Evolutionary conservation across 2,888 invertebrate genomes (phyloP), one percentile per base, ranked within the genome.

Genomic region (Nomada goodeniana): DNA sequence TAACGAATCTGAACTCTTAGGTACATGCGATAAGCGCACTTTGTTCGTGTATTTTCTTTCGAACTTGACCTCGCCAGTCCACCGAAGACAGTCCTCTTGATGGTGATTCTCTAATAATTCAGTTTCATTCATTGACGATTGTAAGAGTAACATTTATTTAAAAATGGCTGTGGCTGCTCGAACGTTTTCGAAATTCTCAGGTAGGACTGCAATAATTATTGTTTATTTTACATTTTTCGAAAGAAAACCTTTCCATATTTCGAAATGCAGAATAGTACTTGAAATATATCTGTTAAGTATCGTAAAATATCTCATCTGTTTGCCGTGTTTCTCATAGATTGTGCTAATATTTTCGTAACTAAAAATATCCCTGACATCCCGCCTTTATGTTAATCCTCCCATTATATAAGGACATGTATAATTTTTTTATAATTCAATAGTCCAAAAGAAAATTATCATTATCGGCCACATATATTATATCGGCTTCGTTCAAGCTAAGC

Each of bases 131-230:
- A 86, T 86, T 87, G 78, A 65, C 23, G 44, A 47, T 71, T 82
- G 64, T 80, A 53, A 59, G 65, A 63, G 78, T 76, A 79, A 83
- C 77, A 84, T 83, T 76, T 85, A 76, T 78, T 75, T 60, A 86
- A 92, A 91, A 86, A 93, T 93, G 93, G 93, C 93, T 90, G 93
- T 93, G 83, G 93, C 92, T 90, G 90, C 91, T 76, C 93, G 93
- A 84, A 91, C 91, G 79, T 91, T 93, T 87, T 91, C 93, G 76
- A 93, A 93, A 91, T 89, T 93, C 75, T 88, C 93, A 91, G 92
- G 93, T 93, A 82, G 88, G 90, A 63, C 9, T n/a, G n/a, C 13
- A 29, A 55, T 15, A 11, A 44, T 60, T 9, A 5, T 50, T 20
- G 2, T 0, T 20, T n/a, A 29, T 53, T 55, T 23, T 60, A 18